Base-by-base conservation (phyloP, 2,113 vertebrate species). In the Blennius ocellaris region DNA sequence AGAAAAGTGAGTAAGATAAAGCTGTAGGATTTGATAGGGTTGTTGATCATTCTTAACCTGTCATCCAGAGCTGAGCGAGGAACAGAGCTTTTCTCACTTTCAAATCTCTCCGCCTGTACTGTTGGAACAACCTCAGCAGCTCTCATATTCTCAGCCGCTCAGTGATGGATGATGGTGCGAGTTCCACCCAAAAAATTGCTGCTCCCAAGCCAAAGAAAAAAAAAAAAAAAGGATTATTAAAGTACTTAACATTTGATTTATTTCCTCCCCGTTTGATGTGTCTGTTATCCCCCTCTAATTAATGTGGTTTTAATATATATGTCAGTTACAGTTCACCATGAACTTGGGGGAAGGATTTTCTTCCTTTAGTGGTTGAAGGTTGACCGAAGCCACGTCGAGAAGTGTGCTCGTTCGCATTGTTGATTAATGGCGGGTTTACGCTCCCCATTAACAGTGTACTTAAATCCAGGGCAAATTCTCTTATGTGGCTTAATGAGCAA, bases 121-220 rank as follows among this genome's bases (percentile, higher is more conserved):
- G 55, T 63, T 73, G 59, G 56, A 86, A 74, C 55, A 62, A 78
- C 67, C 59, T 82, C 68, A 66, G 62, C 74, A 15, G 2, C 78
- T 61, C 47, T 74, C 62, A 50, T 41, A 66, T 58, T 84, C 75
- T 41, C 74, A 69, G 71, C 69, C 44, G 54, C 55, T 54, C 30
- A 2, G 43, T 83, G 86, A 87, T 79, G 61, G 81, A 86, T 84
- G 82, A 76, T 40, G 72, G 37, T 62, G 54, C 5, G 57, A 45
- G 7, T 47, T 53, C 61, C 61, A 71, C 59, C 21, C 79, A 68
- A 76, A 81, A 68, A 76, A 81, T 48, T 41, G 11, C 48, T 69
- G 50, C 17, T 67, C 16, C 14, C 30, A 0, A 37, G 78, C 80
- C 76, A 76, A 82, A 63, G 41, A 80, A 62, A 50, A 67, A 73